A percentile compares a stretch with the other conserved stretches of the same genome.
phyloP scores from a whole-genome alignment of 2,797 vertebrate genomes.

The Gymnoscopelus braueri region DNA sequence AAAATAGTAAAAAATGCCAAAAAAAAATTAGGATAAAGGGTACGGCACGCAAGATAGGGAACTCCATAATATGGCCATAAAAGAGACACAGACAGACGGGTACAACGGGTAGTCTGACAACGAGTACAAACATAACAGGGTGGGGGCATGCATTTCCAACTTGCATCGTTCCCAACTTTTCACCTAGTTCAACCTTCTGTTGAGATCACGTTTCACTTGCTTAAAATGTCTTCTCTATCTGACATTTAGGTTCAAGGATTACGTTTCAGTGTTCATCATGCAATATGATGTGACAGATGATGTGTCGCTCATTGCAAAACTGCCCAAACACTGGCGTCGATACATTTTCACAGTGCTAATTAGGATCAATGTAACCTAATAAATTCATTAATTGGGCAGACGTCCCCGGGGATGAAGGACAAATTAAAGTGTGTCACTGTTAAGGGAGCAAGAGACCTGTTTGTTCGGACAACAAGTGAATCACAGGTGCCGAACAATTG shows the following conservation, averaged over 20 bases:
- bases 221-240: slow-evolving; percentile 18
- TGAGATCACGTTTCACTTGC: not conserved
- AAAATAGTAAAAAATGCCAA: too few species aligned
- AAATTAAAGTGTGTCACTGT: slow-evolving; percentile 36
- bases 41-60: too few species aligned
- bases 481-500: slow-evolving; percentile 51
- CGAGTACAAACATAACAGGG: too few species aligned
- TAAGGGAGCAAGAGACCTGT: slow-evolving; percentile 42
- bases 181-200: too few species aligned
- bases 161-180: too few species aligned
- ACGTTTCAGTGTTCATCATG: not conserved
- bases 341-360: slow-evolving; percentile 29
- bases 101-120: too few species aligned
- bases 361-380: not conserved
- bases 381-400: slow-evolving; percentile 38
- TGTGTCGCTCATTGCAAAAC: not conserved
- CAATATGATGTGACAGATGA: not conserved
- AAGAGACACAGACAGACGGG: too few species aligned
- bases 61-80: too few species aligned
- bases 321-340: slow-evolving; percentile 14
- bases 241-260: not conserved
- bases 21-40: too few species aligned
- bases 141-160: too few species aligned
- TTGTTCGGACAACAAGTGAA: slow-evolving; percentile 60
- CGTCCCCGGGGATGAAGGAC: slow-evolving; percentile 31